Evolutionary conservation across 2,113 vertebrate genomes (phyloP), one percentile per base, ranked within the genome.

Genomic region (Xiphias gladius): DNA sequence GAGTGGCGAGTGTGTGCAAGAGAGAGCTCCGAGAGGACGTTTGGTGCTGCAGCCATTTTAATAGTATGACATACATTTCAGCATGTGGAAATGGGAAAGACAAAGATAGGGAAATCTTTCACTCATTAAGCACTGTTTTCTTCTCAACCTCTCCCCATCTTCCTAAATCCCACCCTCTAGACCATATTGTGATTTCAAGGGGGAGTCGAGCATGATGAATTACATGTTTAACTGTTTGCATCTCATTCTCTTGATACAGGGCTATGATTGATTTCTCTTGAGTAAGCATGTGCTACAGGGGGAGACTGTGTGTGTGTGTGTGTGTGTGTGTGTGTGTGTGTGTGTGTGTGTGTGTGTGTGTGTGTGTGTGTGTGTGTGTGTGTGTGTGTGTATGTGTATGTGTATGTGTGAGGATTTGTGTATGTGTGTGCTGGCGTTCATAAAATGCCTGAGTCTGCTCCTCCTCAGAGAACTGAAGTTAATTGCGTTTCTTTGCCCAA

Each of bases 161-260:
- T 46, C 69, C 52, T 28, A 61, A 67, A 30, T 39, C 55, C 62
- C 24, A 24, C 66, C 64, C n/a, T 55, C 81, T 13, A 37, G 11
- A 52, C 57, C 22, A 83, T 26, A 63, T 58, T 79, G 50, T 41
- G 62, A 64, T 66, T 75, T 84, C 39, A 59, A 62, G 41, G 35
- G 58, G 35, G 64, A 85, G 73, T 66, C 58, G 30, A 58, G 78
- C 30, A 2, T 82, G 89, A 89, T 59, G 78, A 87, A 92, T 88
- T 72, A 65, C 76, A 67, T 52, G 73, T 90, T 91, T 80, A 88
- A 85, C 80, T 79, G 75, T 91, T 88, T 80, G 85, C 83, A 83
- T 92, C 88, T 84, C 83, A 80, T 93, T 90, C 63, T 79, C 66
- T 61, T 75, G 72, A 84, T 85, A 57, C 19, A 63, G 64, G 26